Evolutionary conservation across 2,797 vertebrate species (phyloP).

Genomic region (Anguilla megastoma): DNA sequence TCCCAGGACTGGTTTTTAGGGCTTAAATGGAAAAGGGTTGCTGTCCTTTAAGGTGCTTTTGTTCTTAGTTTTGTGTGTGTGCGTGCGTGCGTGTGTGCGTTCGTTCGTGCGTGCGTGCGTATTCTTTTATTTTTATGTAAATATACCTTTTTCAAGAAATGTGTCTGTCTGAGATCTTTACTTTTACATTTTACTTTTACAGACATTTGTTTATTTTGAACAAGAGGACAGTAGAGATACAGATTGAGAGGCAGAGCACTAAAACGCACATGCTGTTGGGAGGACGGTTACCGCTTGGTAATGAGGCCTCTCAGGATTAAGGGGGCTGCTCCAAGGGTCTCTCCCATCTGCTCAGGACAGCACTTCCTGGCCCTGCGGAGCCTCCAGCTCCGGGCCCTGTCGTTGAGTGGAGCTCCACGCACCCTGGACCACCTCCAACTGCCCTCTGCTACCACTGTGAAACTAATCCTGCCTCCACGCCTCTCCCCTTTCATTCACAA

Average conservation of each 20-base stretch:
- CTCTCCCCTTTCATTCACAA: background rate
- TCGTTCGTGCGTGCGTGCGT: no score
- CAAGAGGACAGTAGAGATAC: background rate
- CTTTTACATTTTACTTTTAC: no score
- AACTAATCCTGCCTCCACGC: background rate
- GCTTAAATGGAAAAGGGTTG: background rate
- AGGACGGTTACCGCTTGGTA: background rate
- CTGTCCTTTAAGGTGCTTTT: no score
- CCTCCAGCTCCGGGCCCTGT: background rate
- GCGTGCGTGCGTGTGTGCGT: no score
- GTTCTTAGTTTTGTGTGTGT: no score
- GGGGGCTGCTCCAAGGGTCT: background rate
- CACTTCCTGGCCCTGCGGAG: background rate
- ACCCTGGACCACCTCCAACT: background rate
- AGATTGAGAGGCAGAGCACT: background rate
- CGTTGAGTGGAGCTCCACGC: background rate
- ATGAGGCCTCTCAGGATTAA: background rate
- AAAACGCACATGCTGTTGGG: background rate
- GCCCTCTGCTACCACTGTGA: background rate
- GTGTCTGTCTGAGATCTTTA: no score
- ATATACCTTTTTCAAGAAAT: background rate
- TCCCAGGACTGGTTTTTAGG: background rate
- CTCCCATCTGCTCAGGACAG: slow-evolving; percentile 10
- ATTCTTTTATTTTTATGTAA: no score
- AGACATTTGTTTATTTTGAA: background rate